phyloP scores from a whole-genome alignment of 2,113 vertebrate genomes.

The Rhinopithecus roxellana region DNA sequence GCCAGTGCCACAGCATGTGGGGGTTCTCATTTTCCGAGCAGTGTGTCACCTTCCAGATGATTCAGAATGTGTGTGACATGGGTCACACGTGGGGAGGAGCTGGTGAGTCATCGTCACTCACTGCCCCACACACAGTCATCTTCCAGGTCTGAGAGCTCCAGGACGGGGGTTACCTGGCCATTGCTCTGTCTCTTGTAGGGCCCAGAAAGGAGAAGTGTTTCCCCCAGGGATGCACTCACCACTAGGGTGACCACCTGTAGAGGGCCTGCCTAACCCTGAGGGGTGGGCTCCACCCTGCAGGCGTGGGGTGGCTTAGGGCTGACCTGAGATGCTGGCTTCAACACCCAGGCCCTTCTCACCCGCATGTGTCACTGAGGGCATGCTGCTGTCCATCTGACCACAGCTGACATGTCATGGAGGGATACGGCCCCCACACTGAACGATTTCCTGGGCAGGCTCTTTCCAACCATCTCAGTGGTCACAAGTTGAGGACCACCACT shows the following conservation, averaged over 20 bases:
- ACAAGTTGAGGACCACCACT: neutral
- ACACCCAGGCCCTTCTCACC: neutral
- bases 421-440: neutral
- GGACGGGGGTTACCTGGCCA: too few species aligned
- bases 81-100: neutral
- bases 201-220: neutral
- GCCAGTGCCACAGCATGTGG: accelerated
- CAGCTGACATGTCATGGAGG: neutral
- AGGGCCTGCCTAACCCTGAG: neutral
- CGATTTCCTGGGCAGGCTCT: neutral
- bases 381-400: neutral
- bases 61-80: neutral
- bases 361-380: neutral
- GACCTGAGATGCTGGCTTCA: neutral
- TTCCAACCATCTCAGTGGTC: neutral
- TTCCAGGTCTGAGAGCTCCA: neutral
- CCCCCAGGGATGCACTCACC: neutral
- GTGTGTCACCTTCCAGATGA: neutral
- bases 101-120: neutral
- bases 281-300: neutral
- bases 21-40: neutral
- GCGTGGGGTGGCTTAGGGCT: neutral
- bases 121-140: neutral
- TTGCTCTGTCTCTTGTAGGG: neutral
- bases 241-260: neutral